Percentiles rank a stretch among this genome's conserved stretches.
phyloP scores from a whole-genome alignment of 2,888 invertebrate species.

The Salticus scenicus region DNA sequence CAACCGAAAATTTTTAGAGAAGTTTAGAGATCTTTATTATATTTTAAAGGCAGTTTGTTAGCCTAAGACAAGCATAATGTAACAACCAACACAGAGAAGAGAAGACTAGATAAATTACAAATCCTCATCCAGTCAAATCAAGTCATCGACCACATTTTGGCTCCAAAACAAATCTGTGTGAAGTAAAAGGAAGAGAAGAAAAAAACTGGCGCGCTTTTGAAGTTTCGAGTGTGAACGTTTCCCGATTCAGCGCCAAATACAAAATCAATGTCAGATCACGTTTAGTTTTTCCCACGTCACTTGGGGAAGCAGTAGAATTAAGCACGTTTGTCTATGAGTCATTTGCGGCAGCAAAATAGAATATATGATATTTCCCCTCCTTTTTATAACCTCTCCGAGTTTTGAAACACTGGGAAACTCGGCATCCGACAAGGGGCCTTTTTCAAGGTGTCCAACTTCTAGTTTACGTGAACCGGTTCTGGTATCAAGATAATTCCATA shows the following conservation, averaged over 20 bases:
- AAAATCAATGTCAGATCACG: conserved; percentile 49
- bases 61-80: too few species aligned
- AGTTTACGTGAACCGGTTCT: too few species aligned
- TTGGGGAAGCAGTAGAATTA: conserved; percentile 37
- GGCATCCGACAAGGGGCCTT: too few species aligned
- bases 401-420: too few species aligned
- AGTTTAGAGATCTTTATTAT: too few species aligned
- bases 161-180: conserved; percentile 49
- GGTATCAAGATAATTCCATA: too few species aligned
- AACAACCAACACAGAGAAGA: too few species aligned
- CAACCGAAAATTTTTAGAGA: too few species aligned
- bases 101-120: not conserved
- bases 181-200: not conserved
- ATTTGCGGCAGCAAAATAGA: not conserved
- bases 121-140: not conserved
- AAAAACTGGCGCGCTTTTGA: conserved; percentile 34
- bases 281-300: conserved; percentile 45
- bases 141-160: conserved; percentile 57
- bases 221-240: conserved; percentile 38
- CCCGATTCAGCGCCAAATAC: conserved; percentile 57
- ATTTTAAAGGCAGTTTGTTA: too few species aligned
- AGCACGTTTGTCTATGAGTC: not conserved
- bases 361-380: too few species aligned
- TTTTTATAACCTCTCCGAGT: too few species aligned
- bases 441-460: too few species aligned